Conservation (phyloP, 2,113 vertebrate genomes). For the Silurus asotus region DNA sequence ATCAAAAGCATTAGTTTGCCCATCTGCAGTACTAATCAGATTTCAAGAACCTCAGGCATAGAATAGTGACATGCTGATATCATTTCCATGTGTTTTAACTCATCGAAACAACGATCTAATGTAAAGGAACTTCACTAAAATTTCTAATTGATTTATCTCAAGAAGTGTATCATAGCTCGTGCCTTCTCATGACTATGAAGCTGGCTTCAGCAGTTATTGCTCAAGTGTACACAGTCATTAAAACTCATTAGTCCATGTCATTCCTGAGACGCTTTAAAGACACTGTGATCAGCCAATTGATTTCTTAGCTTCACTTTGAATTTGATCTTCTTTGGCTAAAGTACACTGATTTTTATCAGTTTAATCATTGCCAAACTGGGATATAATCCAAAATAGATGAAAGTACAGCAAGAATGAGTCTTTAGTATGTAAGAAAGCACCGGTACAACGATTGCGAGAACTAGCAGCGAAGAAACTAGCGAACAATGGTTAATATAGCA, state of each 20-base stretch:
- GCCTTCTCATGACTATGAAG: neutral
- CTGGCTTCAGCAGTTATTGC: constrained; percentile 21
- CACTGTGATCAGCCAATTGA: constrained; percentile 11
- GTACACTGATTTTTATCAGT: neutral
- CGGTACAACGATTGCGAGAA: neutral
- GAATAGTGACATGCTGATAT: neutral
- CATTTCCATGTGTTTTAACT: neutral
- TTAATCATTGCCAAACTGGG: neutral
- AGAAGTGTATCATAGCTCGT: neutral
- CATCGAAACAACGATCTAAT: neutral
- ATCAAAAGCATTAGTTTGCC: constrained; percentile 58
- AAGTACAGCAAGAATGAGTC: neutral
- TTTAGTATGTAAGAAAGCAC: neutral
- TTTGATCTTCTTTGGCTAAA: neutral
- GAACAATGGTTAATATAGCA: neutral
- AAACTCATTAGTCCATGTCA: constrained; percentile 21
- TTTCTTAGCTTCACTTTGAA: neutral
- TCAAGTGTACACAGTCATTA: constrained; percentile 23
- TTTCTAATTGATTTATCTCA: neutral
- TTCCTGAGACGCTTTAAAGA: neutral
- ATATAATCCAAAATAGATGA: neutral
- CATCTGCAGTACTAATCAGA: constrained; percentile 41
- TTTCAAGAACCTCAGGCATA: constrained; percentile 16
- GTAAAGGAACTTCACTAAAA: neutral
- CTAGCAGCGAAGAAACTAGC: neutral